Base-by-base conservation (phyloP, 2,113 vertebrate genomes). In the Ptilonorhynchus violaceus region DNA sequence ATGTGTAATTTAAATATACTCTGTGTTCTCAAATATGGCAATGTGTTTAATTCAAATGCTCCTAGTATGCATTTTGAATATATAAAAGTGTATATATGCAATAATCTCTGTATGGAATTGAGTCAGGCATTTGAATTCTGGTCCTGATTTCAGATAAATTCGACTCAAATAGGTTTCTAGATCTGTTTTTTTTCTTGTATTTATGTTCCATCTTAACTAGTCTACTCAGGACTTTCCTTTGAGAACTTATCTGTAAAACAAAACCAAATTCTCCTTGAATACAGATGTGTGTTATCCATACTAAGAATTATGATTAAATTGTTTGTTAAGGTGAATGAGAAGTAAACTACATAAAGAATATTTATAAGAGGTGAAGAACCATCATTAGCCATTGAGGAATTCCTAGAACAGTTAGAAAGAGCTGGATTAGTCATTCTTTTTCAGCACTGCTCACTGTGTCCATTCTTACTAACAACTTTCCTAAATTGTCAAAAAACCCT, bases 401-500 rank as follows among this genome's bases (percentile, higher is more conserved):
- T 6, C 15, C 5, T 56, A 64, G 31, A 82, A 56, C 6, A 72
- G 11, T 37, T 23, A 73, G 49, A 16, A 82, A 87, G 79, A 47
- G 1, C 13, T n/a, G 16, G 0, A 2, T 67, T 49, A 44, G 17
- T 53, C 20, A 46, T 66, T 47, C 17, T 31, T 93, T 72, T 44
- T 37, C 6, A 46, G 4, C 10, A n/a, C 41, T 82, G 20, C 10
- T 75, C 12, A 10, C 3, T 25, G 3, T 53, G 19, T 42, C 27
- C 3, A 2, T 55, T 87, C 24, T 59, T 55, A 46, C 5, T 12
- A 35, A 27, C 39, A 20, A 27, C 9, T 92, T 77, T 55, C 3
- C 1, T 1, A 3, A 12, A 19, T 52, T 64, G 14, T 60, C 27
- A 7, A 69, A 59, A 75, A 76, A 3, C 2, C 3, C 6, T 18